phyloP scores from a whole-genome alignment of 2,888 invertebrate genomes.

The Coleophora deauratella region DNA sequence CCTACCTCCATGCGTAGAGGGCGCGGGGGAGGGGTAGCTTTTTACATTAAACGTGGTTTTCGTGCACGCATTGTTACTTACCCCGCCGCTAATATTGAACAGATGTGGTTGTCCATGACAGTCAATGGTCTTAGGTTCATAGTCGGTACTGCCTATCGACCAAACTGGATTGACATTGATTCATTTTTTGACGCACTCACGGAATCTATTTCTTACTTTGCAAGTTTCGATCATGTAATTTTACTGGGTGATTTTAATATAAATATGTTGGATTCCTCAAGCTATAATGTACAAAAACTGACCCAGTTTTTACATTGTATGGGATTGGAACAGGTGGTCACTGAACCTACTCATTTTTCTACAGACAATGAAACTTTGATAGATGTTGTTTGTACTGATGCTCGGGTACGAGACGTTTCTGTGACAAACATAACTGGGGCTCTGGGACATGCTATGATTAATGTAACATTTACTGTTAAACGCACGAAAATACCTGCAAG shows the following conservation, averaged over 20 bases:
- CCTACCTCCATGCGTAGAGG: too few species aligned
- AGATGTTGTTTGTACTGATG: background rate
- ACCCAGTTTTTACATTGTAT: conserved; percentile 5
- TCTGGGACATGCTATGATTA: conserved; percentile 7
- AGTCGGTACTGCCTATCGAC: too few species aligned
- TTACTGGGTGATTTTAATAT: background rate
- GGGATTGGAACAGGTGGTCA: conserved; percentile 10
- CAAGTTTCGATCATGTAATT: too few species aligned
- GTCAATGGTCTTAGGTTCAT: background rate
- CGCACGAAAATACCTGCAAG: background rate
- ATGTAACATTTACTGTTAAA: conserved; percentile 1
- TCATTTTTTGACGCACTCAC: too few species aligned
- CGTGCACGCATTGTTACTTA: background rate
- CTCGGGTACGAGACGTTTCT: background rate
- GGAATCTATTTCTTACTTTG: too few species aligned
- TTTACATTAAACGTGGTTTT: too few species aligned
- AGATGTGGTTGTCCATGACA: conserved; percentile 15
- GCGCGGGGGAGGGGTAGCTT: too few species aligned
- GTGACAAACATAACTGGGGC: conserved; percentile 2
- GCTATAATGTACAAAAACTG: conserved; percentile 9
- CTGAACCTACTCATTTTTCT: conserved; percentile 12
- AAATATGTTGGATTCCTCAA: conserved; percentile 9
- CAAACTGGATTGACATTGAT: too few species aligned
- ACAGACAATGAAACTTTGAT: background rate
- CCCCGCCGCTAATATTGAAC: conserved; percentile 8